Evolutionary conservation across 1,140 invertebrate genomes (phyloP), one percentile per base, ranked within the genome.

Genomic region (Aradophagus sp.): DNA sequence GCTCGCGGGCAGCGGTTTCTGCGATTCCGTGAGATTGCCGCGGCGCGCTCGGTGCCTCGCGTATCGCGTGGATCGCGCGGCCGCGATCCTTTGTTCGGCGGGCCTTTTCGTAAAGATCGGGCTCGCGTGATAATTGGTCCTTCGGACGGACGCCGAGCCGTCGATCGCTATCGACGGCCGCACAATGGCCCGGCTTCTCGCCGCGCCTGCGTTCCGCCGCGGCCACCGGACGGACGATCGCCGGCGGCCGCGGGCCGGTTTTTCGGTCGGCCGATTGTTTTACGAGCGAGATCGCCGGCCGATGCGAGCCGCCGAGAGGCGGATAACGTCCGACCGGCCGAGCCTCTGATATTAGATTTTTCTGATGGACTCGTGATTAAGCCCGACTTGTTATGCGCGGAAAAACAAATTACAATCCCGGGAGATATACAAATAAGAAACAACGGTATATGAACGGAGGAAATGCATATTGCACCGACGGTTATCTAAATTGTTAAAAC

Each of bases 401-500:
- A 59, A 68, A 68, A 68, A 59, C 55, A 59, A 68, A 59, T 68
- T 59, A 59, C 63, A 38, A 68, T 47, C 55, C 17, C 17, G 47
- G 38, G 39, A 55, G 47, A 55, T 58, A 61, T 48, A 68, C 56
- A 69, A 69, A 69, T 62, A 55, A 55, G 50, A 38, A 41, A 38
- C 55, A 61, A 61, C 65, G 65, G 65, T 68, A 61, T 68, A 41
- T 14, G 41, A 61, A 68, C 31, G 15, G 48, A 59, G 48, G 53
- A 68, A 68, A 61, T 61, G 55, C 56, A 53, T 55, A 61, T 61
- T 69, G 48, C 56, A 56, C 56, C 45, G 41, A 59, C 56, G 48
- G 65, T 69, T 69, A 69, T 69, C 56, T 62, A 62, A 69, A 62
- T 69, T 69, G 56, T 61, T 69, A 48, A 61, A 69, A 69, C 55